phyloP scores from a whole-genome alignment of 2,113 vertebrate genomes.

The Elephas maximus region DNA sequence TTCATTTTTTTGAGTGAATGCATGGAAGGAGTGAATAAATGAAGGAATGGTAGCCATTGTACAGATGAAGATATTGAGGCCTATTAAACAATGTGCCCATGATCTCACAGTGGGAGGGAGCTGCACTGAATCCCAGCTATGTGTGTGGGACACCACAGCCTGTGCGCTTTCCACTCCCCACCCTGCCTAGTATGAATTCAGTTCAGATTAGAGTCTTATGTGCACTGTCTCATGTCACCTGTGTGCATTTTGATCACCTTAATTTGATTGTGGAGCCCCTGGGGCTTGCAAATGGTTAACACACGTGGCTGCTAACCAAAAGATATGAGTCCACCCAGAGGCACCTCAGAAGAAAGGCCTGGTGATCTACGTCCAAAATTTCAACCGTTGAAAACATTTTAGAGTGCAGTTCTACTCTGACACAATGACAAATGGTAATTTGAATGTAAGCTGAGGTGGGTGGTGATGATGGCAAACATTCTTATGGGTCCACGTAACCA shows the following conservation, averaged over 20 bases:
- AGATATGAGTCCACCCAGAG: background rate
- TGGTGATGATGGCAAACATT: background rate
- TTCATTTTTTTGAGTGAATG: background rate
- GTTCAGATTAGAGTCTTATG: background rate
- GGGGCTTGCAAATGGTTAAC: background rate
- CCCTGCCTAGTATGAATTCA: background rate
- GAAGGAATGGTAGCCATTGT: background rate
- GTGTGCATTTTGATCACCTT: background rate
- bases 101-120: background rate
- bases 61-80: background rate
- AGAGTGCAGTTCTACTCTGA: background rate
- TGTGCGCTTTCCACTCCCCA: background rate
- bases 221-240: background rate
- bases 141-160: background rate
- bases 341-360: background rate
- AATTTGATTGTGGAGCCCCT: background rate
- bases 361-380: background rate
- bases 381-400: background rate
- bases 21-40: background rate
- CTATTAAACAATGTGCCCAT: background rate
- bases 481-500: background rate
- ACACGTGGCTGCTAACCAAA: background rate
- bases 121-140: fast-evolving
- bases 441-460: background rate
- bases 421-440: background rate